These are phyloP conservation scores for Ooceraea biroi DNA, from an alignment of 1,140 invertebrate species.

Conservation along the genomic window DNA sequence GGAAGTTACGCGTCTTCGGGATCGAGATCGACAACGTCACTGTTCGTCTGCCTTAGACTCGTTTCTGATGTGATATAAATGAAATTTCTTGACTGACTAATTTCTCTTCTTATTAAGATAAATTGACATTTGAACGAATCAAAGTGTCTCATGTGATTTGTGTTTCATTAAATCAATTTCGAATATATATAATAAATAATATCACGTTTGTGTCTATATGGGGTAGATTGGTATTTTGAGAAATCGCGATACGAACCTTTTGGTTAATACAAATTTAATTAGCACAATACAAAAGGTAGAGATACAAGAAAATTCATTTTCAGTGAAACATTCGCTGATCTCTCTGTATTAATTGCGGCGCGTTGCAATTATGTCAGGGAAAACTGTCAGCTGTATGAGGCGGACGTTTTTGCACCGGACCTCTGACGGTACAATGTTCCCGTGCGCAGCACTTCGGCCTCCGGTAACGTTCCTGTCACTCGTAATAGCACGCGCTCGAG, in stretches of 20 bases:
- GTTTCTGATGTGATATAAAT: not conserved
- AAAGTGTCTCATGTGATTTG: not conserved
- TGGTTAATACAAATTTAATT: slow-evolving; percentile 13
- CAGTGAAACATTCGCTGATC: not conserved
- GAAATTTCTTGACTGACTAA: not conserved
- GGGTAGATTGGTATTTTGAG: too few species aligned
- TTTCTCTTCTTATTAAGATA: slow-evolving; percentile 18
- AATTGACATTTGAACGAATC: not conserved
- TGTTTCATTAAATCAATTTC: not conserved
- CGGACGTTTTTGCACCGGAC: slow-evolving; percentile 26
- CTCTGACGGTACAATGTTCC: slow-evolving; percentile 52
- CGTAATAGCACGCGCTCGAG: slow-evolving; percentile 38
- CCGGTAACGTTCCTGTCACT: slow-evolving; percentile 57
- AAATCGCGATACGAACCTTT: not conserved
- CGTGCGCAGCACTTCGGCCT: not conserved
- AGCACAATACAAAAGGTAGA: not conserved
- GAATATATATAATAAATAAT: not conserved
- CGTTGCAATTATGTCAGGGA: slow-evolving; percentile 21
- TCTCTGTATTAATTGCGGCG: slow-evolving; percentile 24
- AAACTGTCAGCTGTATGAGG: slow-evolving; percentile 18
- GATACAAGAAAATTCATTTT: slow-evolving; percentile 15
- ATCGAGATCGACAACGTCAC: slow-evolving; percentile 39
- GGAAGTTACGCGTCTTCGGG: slow-evolving; percentile 31
- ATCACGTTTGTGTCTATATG: too few species aligned
- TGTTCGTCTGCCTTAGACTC: not conserved